Evolutionary conservation across 2,888 invertebrate genomes (phyloP).

Genomic region (Ametastegia equiseti): DNA sequence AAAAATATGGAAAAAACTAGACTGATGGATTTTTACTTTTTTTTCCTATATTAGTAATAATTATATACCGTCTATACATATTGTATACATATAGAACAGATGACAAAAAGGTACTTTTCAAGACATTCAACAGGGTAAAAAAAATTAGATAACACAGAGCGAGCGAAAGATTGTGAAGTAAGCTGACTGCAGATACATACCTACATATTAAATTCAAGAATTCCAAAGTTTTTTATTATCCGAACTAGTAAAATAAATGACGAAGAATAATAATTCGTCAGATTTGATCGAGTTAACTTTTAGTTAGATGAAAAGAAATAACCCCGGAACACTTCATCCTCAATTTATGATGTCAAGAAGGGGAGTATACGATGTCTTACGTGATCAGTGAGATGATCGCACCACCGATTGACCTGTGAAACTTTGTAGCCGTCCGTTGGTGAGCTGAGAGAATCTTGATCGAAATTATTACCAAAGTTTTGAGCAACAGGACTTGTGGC

Average conservation of each 20-base stretch:
- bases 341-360: not conserved
- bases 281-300: too few relatives aligned
- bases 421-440: slow-evolving; percentile 79
- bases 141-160: not conserved
- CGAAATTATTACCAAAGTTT: slow-evolving; percentile 18
- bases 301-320: not conserved
- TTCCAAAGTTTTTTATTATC: not conserved
- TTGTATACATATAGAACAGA: too few relatives aligned
- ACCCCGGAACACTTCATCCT: not conserved
- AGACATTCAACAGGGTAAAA: too few relatives aligned
- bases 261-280: too few relatives aligned
- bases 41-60: not conserved
- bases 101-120: too few relatives aligned
- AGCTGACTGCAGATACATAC: too few relatives aligned
- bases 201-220: too few relatives aligned
- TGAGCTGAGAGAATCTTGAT: slow-evolving; percentile 10
- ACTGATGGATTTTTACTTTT: not conserved
- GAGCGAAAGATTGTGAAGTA: not conserved
- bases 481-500: slow-evolving; percentile 36
- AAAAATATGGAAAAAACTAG: not conserved
- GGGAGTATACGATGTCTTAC: slow-evolving; percentile 77
- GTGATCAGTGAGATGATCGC: slow-evolving; percentile 81
- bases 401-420: slow-evolving; percentile 79
- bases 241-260: not conserved
- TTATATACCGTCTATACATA: not conserved